Evolutionary conservation across 2,888 invertebrate genomes (phyloP).

Genomic region (Metacarcinus magister): DNA sequence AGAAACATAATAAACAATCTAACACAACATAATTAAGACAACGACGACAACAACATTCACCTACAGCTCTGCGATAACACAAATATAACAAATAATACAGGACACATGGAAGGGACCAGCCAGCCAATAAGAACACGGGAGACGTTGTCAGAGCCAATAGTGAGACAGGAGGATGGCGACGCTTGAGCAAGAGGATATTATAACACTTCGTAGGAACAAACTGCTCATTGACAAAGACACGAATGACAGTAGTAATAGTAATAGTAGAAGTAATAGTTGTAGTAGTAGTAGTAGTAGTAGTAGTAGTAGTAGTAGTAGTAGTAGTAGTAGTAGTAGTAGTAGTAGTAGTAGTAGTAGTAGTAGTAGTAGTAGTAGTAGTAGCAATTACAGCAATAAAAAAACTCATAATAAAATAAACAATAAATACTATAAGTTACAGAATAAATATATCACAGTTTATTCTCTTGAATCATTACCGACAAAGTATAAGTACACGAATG

Average conservation of each 20-base stretch:
- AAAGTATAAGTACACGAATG: slow-evolving; percentile 74
- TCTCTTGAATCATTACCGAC: slow-evolving; percentile 47
- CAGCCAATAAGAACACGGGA: slow-evolving; percentile 4
- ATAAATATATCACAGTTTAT: slow-evolving; percentile 79
- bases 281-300: no score
- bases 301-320: slow-evolving; percentile 19
- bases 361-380: neutral
- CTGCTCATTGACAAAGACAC: slow-evolving; percentile 58
- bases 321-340: slow-evolving; percentile 34
- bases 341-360: neutral
- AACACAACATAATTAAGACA: slow-evolving; percentile 51
- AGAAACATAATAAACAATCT: neutral
- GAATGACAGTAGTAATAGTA: neutral
- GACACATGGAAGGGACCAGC: slow-evolving; percentile 46
- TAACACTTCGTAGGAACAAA: slow-evolving; percentile 63
- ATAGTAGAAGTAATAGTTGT: no score
- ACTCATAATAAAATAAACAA: slow-evolving; percentile 59
- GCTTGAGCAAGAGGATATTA: slow-evolving; percentile 62
- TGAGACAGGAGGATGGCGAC: slow-evolving; percentile 44
- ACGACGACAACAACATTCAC: slow-evolving; percentile 36
- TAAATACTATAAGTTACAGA: slow-evolving; percentile 79
- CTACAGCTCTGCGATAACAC: neutral
- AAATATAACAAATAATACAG: slow-evolving; percentile 5
- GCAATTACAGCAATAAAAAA: neutral
- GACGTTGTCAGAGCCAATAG: neutral